Percentiles rank a stretch among this genome's conserved stretches.
Conservation (phyloP, 2,888 invertebrate genomes). For the Agrotis clavis region DNA sequence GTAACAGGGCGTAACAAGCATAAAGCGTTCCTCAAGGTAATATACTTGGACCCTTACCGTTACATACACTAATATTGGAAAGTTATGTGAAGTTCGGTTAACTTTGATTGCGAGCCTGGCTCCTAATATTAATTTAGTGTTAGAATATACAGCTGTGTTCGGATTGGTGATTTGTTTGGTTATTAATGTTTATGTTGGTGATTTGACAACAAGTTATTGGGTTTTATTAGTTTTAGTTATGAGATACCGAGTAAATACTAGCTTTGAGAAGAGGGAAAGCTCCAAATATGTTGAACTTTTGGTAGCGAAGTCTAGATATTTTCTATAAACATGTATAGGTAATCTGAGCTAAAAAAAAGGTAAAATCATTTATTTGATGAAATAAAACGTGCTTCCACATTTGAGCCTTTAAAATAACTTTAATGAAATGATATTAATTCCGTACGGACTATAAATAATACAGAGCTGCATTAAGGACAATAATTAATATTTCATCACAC, state of each 20-base stretch:
- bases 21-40: conserved; percentile 59
- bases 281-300: too few species aligned
- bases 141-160: conserved; percentile 35
- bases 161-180: conserved; percentile 17
- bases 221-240: not conserved
- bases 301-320: too few species aligned
- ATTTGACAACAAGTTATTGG: not conserved
- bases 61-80: conserved; percentile 54
- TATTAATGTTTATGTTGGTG: conserved; percentile 11
- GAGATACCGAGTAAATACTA: not conserved
- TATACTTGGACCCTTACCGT: conserved; percentile 54
- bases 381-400: not conserved
- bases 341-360: too few species aligned
- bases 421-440: not conserved
- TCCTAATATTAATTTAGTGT: conserved; percentile 62
- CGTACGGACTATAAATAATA: not conserved
- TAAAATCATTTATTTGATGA: too few species aligned
- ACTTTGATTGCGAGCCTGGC: conserved; percentile 60
- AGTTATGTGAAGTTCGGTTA: conserved; percentile 55
- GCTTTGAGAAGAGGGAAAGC: too few species aligned
- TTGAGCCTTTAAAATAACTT: too few species aligned
- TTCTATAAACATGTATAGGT: too few species aligned
- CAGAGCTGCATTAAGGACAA: not conserved
- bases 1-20: conserved; percentile 41
- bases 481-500: not conserved